Percentiles rank a stretch among this genome's conserved stretches.
Conservation (phyloP, 2,113 vertebrate species). For the Pomatostomus ruficeps region DNA sequence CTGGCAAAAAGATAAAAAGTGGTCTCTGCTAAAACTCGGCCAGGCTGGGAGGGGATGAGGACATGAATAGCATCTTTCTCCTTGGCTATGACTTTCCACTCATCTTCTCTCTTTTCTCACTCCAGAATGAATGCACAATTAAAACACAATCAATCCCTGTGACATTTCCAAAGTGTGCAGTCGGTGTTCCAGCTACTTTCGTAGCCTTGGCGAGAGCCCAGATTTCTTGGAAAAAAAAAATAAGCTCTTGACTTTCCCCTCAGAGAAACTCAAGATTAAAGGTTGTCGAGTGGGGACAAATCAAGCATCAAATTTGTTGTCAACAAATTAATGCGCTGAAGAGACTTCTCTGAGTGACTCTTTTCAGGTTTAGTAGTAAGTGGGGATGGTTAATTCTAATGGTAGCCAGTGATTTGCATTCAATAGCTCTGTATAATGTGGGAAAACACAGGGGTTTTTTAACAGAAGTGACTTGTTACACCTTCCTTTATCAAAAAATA, state of each 20-base stretch:
- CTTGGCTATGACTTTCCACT: background rate
- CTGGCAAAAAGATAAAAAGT: background rate
- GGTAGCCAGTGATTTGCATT: background rate
- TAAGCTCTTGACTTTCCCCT: background rate
- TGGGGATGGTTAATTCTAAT: background rate
- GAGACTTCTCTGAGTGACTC: background rate
- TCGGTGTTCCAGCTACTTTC: background rate
- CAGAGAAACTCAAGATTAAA: slow-evolving; percentile 38
- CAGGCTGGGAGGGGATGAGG: background rate
- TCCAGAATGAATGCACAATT: slow-evolving; percentile 15
- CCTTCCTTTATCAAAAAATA: background rate
- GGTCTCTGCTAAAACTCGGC: background rate
- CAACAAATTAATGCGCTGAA: background rate
- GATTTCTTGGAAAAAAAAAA: background rate
- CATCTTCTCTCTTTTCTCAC: background rate
- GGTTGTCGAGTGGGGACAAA: slow-evolving; percentile 26
- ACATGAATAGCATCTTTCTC: background rate
- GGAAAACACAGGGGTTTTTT: background rate
- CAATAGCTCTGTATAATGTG: background rate
- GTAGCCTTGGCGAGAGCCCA: slow-evolving; percentile 8
- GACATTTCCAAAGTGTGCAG: slow-evolving; percentile 10
- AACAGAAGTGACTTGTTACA: background rate
- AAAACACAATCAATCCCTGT: background rate
- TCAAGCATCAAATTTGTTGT: slow-evolving; percentile 26
- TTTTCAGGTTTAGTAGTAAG: background rate